A percentile compares a stretch with the other conserved stretches of the same genome.
Evolutionary conservation across 2,888 invertebrate genomes (phyloP).

Genomic region (Xestia c-nigrum): DNA sequence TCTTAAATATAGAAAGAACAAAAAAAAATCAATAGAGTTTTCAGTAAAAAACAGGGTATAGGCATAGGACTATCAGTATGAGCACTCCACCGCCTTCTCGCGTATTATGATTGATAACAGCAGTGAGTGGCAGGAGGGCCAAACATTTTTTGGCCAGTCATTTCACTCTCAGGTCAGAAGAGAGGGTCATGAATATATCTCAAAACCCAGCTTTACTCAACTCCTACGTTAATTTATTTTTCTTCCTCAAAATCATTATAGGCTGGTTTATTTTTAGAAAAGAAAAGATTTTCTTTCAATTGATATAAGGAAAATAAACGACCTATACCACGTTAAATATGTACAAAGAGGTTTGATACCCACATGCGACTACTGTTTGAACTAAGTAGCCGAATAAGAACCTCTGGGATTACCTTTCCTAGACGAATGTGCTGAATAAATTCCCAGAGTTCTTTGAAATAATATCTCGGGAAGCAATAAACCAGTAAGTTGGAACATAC

Average conservation of each 20-base stretch:
- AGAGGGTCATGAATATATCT: slow-evolving; percentile 35
- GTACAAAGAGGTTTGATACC: slow-evolving; percentile 73
- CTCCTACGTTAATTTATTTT: slow-evolving; percentile 30
- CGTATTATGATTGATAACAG: slow-evolving; percentile 57
- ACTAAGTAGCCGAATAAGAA: slow-evolving; percentile 85
- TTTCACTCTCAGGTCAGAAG: slow-evolving; percentile 41
- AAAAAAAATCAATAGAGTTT: background rate
- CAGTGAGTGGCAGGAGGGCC: slow-evolving; percentile 47
- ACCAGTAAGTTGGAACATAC: slow-evolving; percentile 88
- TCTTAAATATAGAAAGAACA: too few relatives aligned
- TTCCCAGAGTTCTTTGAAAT: slow-evolving; percentile 88
- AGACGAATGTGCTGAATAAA: slow-evolving; percentile 85
- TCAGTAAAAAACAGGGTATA: background rate
- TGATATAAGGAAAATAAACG: slow-evolving; percentile 42
- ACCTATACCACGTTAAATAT: slow-evolving; percentile 71
- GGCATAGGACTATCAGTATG: slow-evolving; percentile 3
- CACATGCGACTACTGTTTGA: slow-evolving; percentile 78
- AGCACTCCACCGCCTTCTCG: slow-evolving; percentile 39
- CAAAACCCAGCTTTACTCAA: slow-evolving; percentile 16
- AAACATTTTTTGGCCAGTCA: slow-evolving; percentile 47
- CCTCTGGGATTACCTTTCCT: slow-evolving; percentile 85
- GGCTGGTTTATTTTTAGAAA: background rate
- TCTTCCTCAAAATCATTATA: slow-evolving; percentile 1
- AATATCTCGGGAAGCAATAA: slow-evolving; percentile 89
- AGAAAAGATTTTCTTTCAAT: background rate